These are phyloP conservation scores for Gavialis gangeticus DNA, from an alignment of 2,113 vertebrate species.

Conservation along the genomic window DNA sequence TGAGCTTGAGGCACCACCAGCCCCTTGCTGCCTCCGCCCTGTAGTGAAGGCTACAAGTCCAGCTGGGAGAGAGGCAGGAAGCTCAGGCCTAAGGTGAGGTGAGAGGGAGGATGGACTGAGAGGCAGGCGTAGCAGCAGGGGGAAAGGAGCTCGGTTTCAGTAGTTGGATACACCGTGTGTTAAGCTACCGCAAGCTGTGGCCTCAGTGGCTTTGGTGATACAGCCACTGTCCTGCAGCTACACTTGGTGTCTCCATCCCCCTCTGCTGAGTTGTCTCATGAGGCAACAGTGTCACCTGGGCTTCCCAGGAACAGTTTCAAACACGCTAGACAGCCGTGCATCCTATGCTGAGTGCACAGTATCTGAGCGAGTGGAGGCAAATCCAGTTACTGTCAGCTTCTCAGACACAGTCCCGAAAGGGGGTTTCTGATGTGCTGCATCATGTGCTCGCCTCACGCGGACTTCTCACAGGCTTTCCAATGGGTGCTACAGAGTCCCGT, in stretches of 20 bases:
- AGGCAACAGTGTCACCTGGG: background rate
- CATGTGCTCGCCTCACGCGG: rapidly evolving
- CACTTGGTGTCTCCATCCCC: background rate
- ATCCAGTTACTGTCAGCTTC: background rate
- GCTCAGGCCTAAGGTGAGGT: too few relatives aligned
- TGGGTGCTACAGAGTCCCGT: background rate
- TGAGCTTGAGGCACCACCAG: too few relatives aligned
- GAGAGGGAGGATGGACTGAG: too few relatives aligned
- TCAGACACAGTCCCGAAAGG: background rate
- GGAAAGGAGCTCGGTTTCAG: background rate
- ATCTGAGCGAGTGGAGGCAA: background rate
- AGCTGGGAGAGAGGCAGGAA: too few relatives aligned
- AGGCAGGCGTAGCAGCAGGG: too few relatives aligned
- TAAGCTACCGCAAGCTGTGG: background rate
- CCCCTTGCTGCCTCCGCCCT: too few relatives aligned
- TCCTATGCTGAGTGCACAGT: background rate
- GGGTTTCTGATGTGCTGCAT: background rate
- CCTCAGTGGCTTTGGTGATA: background rate
- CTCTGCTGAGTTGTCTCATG: background rate
- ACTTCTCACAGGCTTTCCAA: background rate
- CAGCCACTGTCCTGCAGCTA: background rate
- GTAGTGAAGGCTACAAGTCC: too few relatives aligned
- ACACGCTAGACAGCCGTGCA: background rate
- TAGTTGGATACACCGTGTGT: background rate
- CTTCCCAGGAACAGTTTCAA: background rate